Conservation (phyloP, 2,113 vertebrate species). For the Epinephelus cyanopodus region DNA sequence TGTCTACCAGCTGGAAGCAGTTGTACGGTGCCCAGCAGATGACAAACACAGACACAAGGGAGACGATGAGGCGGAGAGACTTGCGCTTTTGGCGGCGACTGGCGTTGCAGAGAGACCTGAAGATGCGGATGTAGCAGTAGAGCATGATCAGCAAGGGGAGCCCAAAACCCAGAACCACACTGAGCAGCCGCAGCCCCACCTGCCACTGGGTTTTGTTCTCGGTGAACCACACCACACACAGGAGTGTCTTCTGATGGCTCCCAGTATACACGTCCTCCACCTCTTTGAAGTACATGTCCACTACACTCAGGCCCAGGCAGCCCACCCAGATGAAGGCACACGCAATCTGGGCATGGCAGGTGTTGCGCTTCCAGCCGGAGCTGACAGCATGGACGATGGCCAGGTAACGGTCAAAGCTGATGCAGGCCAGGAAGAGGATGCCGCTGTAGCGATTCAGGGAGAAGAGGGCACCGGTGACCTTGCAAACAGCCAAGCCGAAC, state of each 20-base stretch:
- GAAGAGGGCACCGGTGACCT: slow-evolving; percentile 84
- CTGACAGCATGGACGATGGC: slow-evolving; percentile 85
- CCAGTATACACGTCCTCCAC: slow-evolving; percentile 9
- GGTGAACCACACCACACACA: slow-evolving; percentile 76
- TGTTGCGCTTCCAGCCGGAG: slow-evolving; percentile 79
- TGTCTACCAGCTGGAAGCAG: slow-evolving; percentile 81
- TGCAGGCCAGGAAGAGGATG: slow-evolving; percentile 87
- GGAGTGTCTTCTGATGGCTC: accelerated
- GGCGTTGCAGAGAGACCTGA: slow-evolving; percentile 81
- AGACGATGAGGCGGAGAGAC: slow-evolving; percentile 82
- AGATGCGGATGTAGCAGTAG: slow-evolving; percentile 87
- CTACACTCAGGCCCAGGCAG: slow-evolving; percentile 78
- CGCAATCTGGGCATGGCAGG: slow-evolving; percentile 81
- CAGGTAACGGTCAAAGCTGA: slow-evolving; percentile 89
- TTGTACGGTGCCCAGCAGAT: slow-evolving; percentile 88
- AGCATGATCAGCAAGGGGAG: slow-evolving; percentile 86
- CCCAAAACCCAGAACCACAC: slow-evolving; percentile 83
- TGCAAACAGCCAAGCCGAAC: slow-evolving; percentile 83
- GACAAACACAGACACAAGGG: slow-evolving; percentile 83
- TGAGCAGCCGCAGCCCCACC: slow-evolving; percentile 77
- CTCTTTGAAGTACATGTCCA: slow-evolving; percentile 81
- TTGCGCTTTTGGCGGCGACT: slow-evolving; percentile 82
- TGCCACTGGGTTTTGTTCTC: slow-evolving; percentile 73
- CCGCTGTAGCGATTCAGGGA: slow-evolving; percentile 87
- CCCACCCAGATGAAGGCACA: slow-evolving; percentile 82